Evolutionary conservation across 2,113 vertebrate genomes (phyloP).

Genomic region (Cebus imitator): DNA sequence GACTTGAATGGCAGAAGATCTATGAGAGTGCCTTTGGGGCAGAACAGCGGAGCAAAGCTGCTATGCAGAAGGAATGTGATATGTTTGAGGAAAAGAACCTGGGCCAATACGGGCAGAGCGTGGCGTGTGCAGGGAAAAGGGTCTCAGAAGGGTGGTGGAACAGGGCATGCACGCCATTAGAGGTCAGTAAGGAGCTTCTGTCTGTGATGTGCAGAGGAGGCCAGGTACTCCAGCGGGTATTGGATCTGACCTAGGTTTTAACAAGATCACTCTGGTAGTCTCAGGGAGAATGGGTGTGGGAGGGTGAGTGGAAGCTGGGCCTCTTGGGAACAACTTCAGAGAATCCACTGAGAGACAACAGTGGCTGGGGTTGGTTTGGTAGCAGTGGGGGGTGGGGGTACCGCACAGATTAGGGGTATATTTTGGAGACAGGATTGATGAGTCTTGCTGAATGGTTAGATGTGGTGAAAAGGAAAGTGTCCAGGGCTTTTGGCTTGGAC

Average conservation of each 20-base stretch:
- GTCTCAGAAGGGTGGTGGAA: fast-evolving
- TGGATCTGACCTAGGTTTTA: fast-evolving
- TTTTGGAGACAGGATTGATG: background rate
- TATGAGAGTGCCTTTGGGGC: background rate
- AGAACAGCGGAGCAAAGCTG: fast-evolving
- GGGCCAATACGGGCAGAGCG: fast-evolving
- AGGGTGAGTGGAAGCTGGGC: no score
- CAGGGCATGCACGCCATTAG: fast-evolving
- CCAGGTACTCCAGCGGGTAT: fast-evolving
- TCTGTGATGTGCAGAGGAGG: fast-evolving
- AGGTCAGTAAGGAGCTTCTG: fast-evolving
- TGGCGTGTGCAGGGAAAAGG: fast-evolving
- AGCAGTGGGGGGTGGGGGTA: background rate
- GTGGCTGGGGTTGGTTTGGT: fast-evolving
- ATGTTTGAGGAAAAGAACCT: fast-evolving
- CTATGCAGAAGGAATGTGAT: background rate
- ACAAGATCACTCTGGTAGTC: no score
- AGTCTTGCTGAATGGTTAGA: no score
- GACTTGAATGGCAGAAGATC: fast-evolving
- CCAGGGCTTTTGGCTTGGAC: background rate
- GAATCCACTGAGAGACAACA: background rate
- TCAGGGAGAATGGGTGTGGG: background rate
- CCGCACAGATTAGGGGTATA: fast-evolving
- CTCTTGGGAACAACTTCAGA: background rate
- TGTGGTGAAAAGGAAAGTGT: fast-evolving